phyloP scores from a whole-genome alignment of 1,140 invertebrate genomes.

The Hypsibius dujardini region DNA sequence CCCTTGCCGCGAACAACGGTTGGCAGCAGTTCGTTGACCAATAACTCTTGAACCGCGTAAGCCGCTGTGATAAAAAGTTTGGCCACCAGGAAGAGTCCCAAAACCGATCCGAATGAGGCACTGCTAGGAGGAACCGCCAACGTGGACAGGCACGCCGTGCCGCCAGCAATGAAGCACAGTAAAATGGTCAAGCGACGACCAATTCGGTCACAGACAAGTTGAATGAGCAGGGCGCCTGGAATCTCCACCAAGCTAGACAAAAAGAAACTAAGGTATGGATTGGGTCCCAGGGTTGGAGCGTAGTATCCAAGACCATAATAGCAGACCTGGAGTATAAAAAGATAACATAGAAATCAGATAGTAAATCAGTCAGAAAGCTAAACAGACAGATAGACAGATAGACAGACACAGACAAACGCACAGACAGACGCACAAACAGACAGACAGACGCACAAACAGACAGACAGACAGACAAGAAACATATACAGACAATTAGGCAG shows the following conservation, averaged over 20 bases:
- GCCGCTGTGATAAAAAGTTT: neutral
- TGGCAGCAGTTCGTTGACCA: neutral
- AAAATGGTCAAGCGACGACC: neutral
- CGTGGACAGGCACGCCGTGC: neutral
- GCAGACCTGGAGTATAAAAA: neutral
- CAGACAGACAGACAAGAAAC: too few relatives aligned
- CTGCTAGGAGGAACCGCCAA: neutral
- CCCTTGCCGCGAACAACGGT: conserved; percentile 14
- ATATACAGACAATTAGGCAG: too few relatives aligned
- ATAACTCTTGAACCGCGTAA: neutral
- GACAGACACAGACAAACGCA: too few relatives aligned
- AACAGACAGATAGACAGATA: too few relatives aligned
- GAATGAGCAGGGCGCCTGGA: neutral
- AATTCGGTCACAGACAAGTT: conserved; percentile 7
- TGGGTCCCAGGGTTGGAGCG: neutral
- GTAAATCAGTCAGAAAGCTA: too few relatives aligned
- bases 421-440: too few relatives aligned
- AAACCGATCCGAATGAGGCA: neutral
- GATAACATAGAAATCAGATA: too few relatives aligned
- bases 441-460: too few relatives aligned
- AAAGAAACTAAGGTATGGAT: conserved; percentile 3
- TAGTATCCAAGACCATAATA: neutral
- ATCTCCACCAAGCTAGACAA: neutral
- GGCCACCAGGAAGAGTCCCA: neutral
- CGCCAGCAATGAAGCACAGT: neutral